Evolutionary conservation across 2,888 invertebrate genomes (phyloP).

Genomic region (Oegoconia quadripuncta): DNA sequence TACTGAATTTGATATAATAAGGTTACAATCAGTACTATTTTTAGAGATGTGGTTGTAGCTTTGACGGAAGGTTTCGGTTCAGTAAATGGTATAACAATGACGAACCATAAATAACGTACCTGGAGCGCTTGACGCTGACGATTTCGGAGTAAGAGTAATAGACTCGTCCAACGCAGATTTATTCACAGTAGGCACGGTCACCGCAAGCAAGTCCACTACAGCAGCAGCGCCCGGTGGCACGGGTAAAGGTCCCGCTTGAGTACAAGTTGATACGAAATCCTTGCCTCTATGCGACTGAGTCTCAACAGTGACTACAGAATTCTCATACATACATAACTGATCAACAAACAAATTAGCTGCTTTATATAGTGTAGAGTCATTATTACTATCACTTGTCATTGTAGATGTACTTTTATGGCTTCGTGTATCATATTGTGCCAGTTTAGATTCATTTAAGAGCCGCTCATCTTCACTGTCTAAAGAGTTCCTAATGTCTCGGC

Average conservation of each 20-base stretch:
- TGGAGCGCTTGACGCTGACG: background rate
- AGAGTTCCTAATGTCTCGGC: constrained; percentile 13
- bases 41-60: no score
- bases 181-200: background rate
- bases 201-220: background rate
- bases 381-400: constrained; percentile 17
- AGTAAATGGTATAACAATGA: background rate
- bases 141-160: background rate
- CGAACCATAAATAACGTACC: background rate
- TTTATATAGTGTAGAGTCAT: background rate
- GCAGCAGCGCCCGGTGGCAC: constrained; percentile 52
- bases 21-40: no score
- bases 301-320: constrained; percentile 13
- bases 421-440: background rate
- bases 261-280: constrained; percentile 1
- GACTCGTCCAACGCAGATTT: no score
- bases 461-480: background rate
- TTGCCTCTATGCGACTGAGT: constrained; percentile 11
- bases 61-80: background rate
- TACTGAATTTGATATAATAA: no score
- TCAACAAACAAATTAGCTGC: constrained; percentile 11
- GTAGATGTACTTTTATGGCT: constrained; percentile 17
- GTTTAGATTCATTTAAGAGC: background rate
- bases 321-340: constrained; percentile 22
- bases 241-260: constrained; percentile 50